Percentiles rank a stretch among this genome's conserved stretches.
Conservation (phyloP, 1,140 invertebrate species). For the Zelostemma sp. region DNA sequence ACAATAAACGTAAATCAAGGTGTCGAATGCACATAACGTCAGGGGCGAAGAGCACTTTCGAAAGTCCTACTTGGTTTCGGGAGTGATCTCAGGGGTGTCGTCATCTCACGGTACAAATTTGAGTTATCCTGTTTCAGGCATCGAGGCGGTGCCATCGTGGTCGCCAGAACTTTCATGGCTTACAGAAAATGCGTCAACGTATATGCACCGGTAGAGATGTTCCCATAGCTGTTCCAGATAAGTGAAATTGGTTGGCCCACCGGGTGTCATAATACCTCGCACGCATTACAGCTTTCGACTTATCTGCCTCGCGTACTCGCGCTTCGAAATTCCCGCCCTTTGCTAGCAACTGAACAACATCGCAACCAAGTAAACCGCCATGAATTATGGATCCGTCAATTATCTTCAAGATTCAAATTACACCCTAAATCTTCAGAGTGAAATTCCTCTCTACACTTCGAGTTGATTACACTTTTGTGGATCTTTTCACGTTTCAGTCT, state of each 20-base stretch:
- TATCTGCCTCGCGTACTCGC: slow-evolving; percentile 35
- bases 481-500: too few species aligned
- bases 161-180: slow-evolving; percentile 41
- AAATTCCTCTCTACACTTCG: too few species aligned
- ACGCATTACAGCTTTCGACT: slow-evolving; percentile 45
- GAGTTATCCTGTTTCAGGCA: slow-evolving; percentile 44
- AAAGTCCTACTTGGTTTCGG: slow-evolving; percentile 50
- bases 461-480: background rate
- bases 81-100: slow-evolving; percentile 45
- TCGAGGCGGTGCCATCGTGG: slow-evolving; percentile 26
- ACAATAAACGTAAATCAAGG: slow-evolving; percentile 50
- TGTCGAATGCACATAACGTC: slow-evolving; percentile 46
- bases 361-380: too few species aligned
- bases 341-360: too few species aligned
- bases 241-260: slow-evolving; percentile 49
- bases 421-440: too few species aligned
- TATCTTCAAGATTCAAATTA: too few species aligned
- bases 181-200: slow-evolving; percentile 39
- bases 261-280: slow-evolving; percentile 43
- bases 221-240: slow-evolving; percentile 46
- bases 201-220: slow-evolving; percentile 34
- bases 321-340: too few species aligned
- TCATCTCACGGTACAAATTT: slow-evolving; percentile 46
- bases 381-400: too few species aligned
- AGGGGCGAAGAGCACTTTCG: slow-evolving; percentile 43